Conservation (phyloP, 1,140 invertebrate genomes). For the Lordiphosa collinella region DNA sequence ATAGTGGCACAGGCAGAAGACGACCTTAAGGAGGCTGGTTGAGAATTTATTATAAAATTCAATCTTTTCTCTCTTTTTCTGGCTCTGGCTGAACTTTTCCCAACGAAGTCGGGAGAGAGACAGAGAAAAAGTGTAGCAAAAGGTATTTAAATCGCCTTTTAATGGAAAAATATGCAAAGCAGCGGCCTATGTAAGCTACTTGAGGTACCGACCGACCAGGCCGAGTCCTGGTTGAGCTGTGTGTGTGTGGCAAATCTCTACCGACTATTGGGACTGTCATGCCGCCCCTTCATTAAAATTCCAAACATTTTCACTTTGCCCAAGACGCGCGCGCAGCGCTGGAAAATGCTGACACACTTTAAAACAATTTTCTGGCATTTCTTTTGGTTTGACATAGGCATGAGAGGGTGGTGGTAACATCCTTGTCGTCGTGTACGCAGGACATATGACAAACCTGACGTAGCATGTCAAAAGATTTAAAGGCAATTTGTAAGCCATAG, state of each 20-base stretch:
- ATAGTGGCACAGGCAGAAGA: conserved; percentile 7
- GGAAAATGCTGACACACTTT: conserved; percentile 75
- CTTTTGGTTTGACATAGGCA: conserved; percentile 20
- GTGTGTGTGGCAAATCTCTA: conserved; percentile 58
- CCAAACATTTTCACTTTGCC: conserved; percentile 71
- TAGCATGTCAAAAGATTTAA: conserved; percentile 73
- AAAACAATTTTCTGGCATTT: conserved; percentile 73
- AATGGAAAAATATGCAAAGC: conserved; percentile 76
- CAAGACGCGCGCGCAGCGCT: neutral
- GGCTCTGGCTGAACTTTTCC: conserved; percentile 20
- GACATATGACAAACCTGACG: conserved; percentile 75
- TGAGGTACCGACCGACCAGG: neutral
- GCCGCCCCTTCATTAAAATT: conserved; percentile 72
- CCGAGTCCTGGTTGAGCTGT: neutral
- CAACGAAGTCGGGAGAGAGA: conserved; percentile 32
- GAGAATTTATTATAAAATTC: conserved; percentile 74
- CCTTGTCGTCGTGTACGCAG: conserved; percentile 43
- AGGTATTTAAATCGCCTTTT: conserved; percentile 75
- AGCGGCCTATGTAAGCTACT: conserved; percentile 46
- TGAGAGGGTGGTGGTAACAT: conserved; percentile 18
- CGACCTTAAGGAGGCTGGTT: conserved; percentile 14
- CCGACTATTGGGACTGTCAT: conserved; percentile 36
- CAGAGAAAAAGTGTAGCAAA: conserved; percentile 37
- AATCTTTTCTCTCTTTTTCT: conserved; percentile 44
- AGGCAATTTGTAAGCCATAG: conserved; percentile 57